Percentiles rank a stretch among this genome's conserved stretches.
Conservation (phyloP, 2,797 vertebrate genomes). For the Galago senegalensis region DNA sequence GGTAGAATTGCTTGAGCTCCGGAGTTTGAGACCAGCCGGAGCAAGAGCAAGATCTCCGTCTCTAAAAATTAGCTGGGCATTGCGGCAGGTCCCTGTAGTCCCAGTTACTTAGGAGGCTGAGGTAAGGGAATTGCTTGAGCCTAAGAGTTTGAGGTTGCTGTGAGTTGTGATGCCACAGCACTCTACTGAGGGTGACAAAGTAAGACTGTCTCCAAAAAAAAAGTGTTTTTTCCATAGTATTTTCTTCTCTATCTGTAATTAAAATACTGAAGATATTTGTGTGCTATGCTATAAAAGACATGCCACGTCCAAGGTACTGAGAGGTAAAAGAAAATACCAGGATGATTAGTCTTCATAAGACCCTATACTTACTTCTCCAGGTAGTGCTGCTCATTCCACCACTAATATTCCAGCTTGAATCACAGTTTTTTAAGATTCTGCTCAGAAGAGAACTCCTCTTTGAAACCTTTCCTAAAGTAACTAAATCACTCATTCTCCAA, state of each 20-base stretch:
- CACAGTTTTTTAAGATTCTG: background rate
- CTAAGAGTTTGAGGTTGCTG: too few species aligned
- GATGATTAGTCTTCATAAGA: background rate
- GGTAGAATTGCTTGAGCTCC: too few species aligned
- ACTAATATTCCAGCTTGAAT: background rate
- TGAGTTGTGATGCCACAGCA: too few species aligned
- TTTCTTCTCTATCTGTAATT: background rate
- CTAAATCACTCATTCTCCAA: background rate
- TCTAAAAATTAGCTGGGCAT: too few species aligned
- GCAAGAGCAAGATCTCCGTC: too few species aligned
- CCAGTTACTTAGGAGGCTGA: too few species aligned
- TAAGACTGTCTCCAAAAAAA: too few species aligned
- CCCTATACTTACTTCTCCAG: background rate
- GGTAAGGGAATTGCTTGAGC: too few species aligned
- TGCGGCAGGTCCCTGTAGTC: too few species aligned
- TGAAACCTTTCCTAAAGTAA: slow-evolving; percentile 19
- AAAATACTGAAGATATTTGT: background rate
- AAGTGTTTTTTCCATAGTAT: background rate
- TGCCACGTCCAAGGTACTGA: background rate
- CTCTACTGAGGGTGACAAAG: too few species aligned
- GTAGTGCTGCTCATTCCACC: background rate
- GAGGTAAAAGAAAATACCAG: background rate
- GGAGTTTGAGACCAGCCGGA: too few species aligned
- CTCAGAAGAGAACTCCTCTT: background rate
- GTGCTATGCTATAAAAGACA: background rate